These are phyloP conservation scores for Tyrophagus putrescentiae DNA, from an alignment of 1,140 invertebrate species.

Conservation along the genomic window DNA sequence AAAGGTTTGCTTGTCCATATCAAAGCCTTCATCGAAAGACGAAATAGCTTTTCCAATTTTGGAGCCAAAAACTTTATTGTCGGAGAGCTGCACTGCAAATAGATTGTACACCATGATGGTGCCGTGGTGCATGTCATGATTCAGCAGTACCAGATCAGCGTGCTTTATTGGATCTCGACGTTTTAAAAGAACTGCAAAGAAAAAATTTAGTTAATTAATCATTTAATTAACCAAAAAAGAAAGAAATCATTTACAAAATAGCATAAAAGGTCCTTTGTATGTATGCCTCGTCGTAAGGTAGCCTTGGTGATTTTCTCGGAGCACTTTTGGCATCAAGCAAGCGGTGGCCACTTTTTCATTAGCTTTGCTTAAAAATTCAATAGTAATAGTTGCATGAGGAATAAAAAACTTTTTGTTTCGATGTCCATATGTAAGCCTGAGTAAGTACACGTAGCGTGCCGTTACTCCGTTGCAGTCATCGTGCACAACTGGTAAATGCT, in stretches of 20 bases:
- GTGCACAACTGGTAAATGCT: neutral
- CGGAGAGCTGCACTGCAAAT: neutral
- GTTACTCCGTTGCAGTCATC: slow-evolving; percentile 2
- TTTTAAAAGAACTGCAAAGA: neutral
- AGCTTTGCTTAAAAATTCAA: neutral
- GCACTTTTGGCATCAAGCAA: neutral
- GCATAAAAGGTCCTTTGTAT: no score
- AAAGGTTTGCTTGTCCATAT: neutral
- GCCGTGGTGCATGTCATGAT: neutral
- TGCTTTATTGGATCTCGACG: neutral
- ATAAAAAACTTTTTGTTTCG: slow-evolving; percentile 4
- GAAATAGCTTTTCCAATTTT: neutral
- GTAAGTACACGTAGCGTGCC: neutral
- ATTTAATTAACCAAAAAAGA: neutral
- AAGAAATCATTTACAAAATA: neutral
- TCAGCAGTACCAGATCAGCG: neutral
- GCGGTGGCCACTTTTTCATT: neutral
- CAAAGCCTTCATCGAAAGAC: neutral
- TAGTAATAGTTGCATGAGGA: neutral
- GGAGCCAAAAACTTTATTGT: slow-evolving; percentile 1
- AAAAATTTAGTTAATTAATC: neutral
- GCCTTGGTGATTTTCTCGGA: neutral
- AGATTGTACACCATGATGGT: slow-evolving; percentile 3
- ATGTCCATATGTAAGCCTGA: neutral
- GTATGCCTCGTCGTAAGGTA: neutral